Evolutionary conservation across 2,113 vertebrate genomes (phyloP), one percentile per base, ranked within the genome.

Genomic region (Bufo bufo): DNA sequence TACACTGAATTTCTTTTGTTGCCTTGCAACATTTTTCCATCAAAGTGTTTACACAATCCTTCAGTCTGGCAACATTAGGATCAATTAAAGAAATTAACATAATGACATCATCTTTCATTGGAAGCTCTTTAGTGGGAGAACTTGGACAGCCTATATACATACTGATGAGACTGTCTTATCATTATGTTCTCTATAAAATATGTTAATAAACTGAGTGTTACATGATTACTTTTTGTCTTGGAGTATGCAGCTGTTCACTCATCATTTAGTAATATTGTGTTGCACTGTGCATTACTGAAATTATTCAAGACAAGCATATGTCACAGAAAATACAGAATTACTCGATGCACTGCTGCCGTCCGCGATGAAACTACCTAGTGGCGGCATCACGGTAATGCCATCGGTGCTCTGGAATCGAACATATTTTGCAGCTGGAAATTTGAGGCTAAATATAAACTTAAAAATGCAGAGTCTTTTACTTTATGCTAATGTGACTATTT

Each of bases 51-150:
- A 50, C 65, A 49, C 43, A 83, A 63, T 50, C 61, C 65, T 84
- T 71, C 81, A 66, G n/a, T 49, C 81, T 45, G 45, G 59, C 12
- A 66, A 65, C 81, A 66, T 83, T 83, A 83, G 63, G 59, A 83
- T 50, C 81, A 83, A 66, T 69, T 83, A 83, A n/a, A 83, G 19
- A 83, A 83, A 66, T 83, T 33, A 83, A 65, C 79, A 66, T 71
- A 84, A 84, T 84, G 65, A 84, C 82, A 84, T 84, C 50, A 54
- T 84, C 49, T 10, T 84, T 84, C 65, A 72, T 84, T 71, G 47
- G 47, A 72, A 84, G 50, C 63, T 84, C 50, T 54, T 84, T 71
- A 71, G 65, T 54, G 82, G 47, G 65, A 72, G 69, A 71, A 47
- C 43, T 59, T 59, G 80, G 56, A 4, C 43, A 59, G 59, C 45